Evolutionary conservation across 2,113 vertebrate genomes (phyloP).

Genomic region (Solea solea): DNA sequence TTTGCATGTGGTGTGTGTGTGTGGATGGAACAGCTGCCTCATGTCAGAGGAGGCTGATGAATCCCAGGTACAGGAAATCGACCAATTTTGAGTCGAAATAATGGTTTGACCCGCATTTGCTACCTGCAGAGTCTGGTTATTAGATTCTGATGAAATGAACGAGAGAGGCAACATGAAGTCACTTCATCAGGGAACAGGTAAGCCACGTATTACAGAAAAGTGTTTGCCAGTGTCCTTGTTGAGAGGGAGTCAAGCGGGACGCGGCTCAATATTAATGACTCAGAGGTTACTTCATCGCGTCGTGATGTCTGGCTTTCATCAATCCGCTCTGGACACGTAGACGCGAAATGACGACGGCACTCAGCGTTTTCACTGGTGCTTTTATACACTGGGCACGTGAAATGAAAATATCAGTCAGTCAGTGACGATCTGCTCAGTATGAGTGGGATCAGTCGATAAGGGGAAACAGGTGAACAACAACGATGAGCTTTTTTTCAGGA

Average conservation of each 20-base stretch:
- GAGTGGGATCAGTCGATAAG: not conserved
- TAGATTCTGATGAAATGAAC: slow-evolving; percentile 1
- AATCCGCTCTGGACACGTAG: not conserved
- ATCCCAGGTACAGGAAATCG: slow-evolving; percentile 20
- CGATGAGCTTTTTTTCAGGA: too few species aligned
- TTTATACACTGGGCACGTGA: not conserved
- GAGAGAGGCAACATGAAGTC: not conserved
- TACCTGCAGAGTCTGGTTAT: slow-evolving; percentile 9
- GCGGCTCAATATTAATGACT: slow-evolving; percentile 7
- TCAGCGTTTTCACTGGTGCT: not conserved
- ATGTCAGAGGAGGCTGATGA: slow-evolving; percentile 28
- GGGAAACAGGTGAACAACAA: slow-evolving; percentile 6
- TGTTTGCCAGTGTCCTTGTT: not conserved
- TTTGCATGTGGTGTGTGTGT: not conserved
- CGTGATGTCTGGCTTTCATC: not conserved
- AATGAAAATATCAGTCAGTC: not conserved
- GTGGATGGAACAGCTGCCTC: not conserved
- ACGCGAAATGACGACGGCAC: not conserved
- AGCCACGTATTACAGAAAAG: not conserved
- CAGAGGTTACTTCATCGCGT: not conserved
- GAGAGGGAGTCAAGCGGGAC: not conserved
- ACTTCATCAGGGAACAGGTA: not conserved
- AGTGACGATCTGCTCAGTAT: not conserved
- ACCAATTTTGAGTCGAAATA: slow-evolving; percentile 24
- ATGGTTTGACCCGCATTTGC: slow-evolving; percentile 1